Conservation (phyloP, 2,113 vertebrate species). For the Microcebus lehilahytsara region DNA sequence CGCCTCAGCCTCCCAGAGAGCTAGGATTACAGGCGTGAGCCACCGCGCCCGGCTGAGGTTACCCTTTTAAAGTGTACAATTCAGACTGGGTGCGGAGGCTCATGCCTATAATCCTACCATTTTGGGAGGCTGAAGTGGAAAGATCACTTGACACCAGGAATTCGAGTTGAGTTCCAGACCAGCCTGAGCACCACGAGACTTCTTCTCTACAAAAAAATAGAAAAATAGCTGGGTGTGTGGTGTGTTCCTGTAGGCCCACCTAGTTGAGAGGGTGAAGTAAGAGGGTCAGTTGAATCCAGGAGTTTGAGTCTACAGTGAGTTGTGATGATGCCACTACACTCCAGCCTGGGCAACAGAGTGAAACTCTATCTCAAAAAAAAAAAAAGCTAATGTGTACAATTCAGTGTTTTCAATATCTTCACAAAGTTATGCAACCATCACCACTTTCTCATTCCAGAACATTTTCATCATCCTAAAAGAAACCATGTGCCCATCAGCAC, state of each 20-base stretch:
- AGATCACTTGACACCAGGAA: too few species aligned
- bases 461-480: background rate
- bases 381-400: background rate
- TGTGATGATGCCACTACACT: fast-evolving
- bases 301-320: background rate
- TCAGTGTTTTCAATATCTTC: background rate
- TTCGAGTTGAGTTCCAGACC: too few species aligned
- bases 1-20: too few species aligned
- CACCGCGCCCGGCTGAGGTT: background rate
- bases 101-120: too few species aligned
- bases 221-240: too few species aligned
- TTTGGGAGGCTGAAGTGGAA: too few species aligned
- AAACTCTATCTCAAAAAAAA: background rate
- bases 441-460: background rate
- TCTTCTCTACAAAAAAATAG: too few species aligned
- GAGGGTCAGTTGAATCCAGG: background rate
- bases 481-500: background rate
- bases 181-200: too few species aligned
- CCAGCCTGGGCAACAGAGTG: background rate
- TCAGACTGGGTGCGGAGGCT: too few species aligned
- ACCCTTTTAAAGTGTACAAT: background rate
- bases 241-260: too few species aligned
- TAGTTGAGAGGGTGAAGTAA: background rate
- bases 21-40: too few species aligned
- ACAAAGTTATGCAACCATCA: background rate